These are phyloP conservation scores for Clinocottus analis DNA, from an alignment of 2,113 vertebrate genomes.

Conservation along the genomic window DNA sequence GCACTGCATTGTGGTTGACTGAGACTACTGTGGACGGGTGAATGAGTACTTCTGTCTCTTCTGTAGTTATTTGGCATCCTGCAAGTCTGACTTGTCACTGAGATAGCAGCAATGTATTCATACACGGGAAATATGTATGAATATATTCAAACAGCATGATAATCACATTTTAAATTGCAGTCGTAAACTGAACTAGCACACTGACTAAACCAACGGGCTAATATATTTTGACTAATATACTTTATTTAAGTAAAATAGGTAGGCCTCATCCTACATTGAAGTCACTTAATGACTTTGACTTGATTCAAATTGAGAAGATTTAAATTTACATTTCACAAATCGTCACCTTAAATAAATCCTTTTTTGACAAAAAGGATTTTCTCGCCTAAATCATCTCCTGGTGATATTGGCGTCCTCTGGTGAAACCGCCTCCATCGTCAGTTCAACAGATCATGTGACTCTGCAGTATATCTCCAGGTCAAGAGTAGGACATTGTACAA, in stretches of 20 bases:
- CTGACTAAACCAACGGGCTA: not conserved
- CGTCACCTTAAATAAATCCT: too few relatives aligned
- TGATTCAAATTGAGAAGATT: not conserved
- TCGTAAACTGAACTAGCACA: not conserved
- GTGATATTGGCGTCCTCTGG: too few relatives aligned
- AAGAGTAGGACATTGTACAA: too few relatives aligned
- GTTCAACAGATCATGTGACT: too few relatives aligned
- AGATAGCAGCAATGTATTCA: not conserved
- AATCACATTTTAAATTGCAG: not conserved
- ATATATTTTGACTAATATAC: not conserved
- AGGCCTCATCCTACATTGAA: too few relatives aligned
- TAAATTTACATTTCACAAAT: not conserved
- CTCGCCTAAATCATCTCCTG: too few relatives aligned
- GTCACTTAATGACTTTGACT: too few relatives aligned
- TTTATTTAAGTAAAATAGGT: not conserved
- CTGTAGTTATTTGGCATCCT: not conserved
- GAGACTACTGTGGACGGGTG: not conserved
- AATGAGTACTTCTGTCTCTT: not conserved
- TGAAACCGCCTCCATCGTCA: too few relatives aligned
- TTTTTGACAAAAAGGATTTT: too few relatives aligned
- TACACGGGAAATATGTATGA: not conserved
- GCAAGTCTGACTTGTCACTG: not conserved
- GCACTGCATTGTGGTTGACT: not conserved
- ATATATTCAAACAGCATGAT: not conserved
- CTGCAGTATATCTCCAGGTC: too few relatives aligned